Conservation (phyloP, 2,113 vertebrate genomes). For the Trochalopteron elliotii region DNA sequence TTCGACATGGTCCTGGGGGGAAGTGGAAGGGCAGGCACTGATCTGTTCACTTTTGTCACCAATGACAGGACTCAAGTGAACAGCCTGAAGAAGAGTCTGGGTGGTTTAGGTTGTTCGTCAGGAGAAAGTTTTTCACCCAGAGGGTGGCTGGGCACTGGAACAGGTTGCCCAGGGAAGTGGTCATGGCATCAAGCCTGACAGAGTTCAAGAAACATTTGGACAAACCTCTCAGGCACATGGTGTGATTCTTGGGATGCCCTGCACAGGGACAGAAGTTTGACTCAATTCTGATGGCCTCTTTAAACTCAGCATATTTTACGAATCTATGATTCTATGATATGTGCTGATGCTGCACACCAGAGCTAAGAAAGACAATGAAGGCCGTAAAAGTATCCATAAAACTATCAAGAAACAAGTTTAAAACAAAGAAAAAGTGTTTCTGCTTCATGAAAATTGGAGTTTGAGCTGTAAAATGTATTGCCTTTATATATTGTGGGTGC, state of each 20-base stretch:
- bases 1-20: background rate
- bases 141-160: background rate
- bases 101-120: background rate
- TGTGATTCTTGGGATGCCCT: background rate
- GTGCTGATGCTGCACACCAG: background rate
- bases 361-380: background rate
- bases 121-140: background rate
- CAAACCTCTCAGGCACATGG: background rate
- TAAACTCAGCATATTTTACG: background rate
- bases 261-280: background rate
- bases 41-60: background rate
- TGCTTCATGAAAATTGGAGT: background rate
- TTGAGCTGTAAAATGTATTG: background rate
- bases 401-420: background rate
- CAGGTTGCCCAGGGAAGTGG: background rate
- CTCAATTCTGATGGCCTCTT: background rate
- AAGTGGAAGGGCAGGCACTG: background rate
- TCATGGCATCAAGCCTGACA: rapidly evolving
- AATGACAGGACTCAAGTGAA: background rate
- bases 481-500: background rate
- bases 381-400: background rate
- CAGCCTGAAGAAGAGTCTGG: background rate
- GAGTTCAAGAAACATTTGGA: background rate
- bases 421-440: background rate
- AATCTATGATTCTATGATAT: background rate